Percentiles rank a stretch among this genome's conserved stretches.
Conservation (phyloP, 2,113 vertebrate genomes). For the Anguilla rostrata region DNA sequence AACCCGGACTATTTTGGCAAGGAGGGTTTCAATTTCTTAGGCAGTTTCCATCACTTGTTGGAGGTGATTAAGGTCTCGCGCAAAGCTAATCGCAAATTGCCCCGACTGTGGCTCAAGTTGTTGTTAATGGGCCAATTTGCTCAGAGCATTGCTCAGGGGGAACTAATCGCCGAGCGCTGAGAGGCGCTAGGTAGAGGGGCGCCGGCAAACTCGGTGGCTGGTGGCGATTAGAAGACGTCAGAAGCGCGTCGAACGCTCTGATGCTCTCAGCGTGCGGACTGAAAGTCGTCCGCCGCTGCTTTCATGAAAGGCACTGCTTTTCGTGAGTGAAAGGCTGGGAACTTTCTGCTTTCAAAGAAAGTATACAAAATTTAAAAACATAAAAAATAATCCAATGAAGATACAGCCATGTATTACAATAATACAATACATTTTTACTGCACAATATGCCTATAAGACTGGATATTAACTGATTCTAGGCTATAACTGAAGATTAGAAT, state of each 20-base stretch:
- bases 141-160: conserved; percentile 62
- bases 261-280: not conserved
- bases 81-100: conserved; percentile 68
- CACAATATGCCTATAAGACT: too few relatives aligned
- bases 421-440: too few relatives aligned
- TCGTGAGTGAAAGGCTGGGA: too few relatives aligned
- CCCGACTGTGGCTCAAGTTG: conserved; percentile 58
- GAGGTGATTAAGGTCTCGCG: conserved; percentile 64
- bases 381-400: too few relatives aligned
- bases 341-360: too few relatives aligned
- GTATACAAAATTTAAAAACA: too few relatives aligned
- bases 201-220: conserved; percentile 27
- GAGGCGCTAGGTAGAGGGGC: conserved; percentile 54
- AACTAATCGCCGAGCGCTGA: conserved; percentile 68
- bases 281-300: not conserved
- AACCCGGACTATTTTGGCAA: conserved; percentile 70
- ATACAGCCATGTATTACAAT: too few relatives aligned
- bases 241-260: not conserved
- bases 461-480: too few relatives aligned
- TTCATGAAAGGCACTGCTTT: too few relatives aligned
- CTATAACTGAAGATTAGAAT: too few relatives aligned
- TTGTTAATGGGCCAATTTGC: conserved; percentile 74
- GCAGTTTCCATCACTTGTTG: conserved; percentile 67
- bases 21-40: conserved; percentile 71
- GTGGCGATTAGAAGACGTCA: not conserved